Evolutionary conservation across 2,113 vertebrate genomes (phyloP), one percentile per base, ranked within the genome.

Genomic region (Poecile atricapillus): DNA sequence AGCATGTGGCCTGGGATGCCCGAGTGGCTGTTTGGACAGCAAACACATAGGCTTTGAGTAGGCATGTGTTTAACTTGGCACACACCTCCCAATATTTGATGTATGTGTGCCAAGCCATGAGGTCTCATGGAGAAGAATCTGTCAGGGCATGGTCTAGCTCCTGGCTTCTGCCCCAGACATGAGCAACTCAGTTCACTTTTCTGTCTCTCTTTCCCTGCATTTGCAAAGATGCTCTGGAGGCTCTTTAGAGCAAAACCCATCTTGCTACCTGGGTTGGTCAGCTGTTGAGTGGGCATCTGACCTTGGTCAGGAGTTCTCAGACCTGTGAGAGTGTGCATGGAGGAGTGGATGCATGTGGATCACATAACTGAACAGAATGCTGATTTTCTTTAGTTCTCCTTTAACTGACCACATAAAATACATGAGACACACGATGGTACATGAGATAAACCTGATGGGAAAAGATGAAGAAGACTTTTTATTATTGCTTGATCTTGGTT

Each of bases 241-340:
- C 13, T 71, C 28, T 52, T 70, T 15, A 43, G 44, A 55, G 18
- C n/a, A 79, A 52, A 89, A 52, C 19, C 6, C 11, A 18, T 44
- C 60, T 58, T 71, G 22, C 20, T 65, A 7, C 14, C 27, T 63
- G 39, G 18, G 65, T 62, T 18, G 47, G 35, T 49, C 67, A 83
- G 47, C 55, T 60, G 19, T n/a, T 3, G 3, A n/a, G 20, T 31
- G 24, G 25, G 12, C 2, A 5, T n/a, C 67, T 50, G 52, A 8
- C 21, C 31, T 52, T n/a, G 11, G 16, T 44, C 68, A 63, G 65
- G 9, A 64, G 4, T 64, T 81, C 22, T 43, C 60, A 83, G 64
- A 28, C 16, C 35, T 76, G 20, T 88, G 63, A 52, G 50, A 16
- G 4, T 27, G 35, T 4, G 4, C 2, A 1, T 0, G 0, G 75